Evolutionary conservation across 1,140 invertebrate species (phyloP), one percentile per base, ranked within the genome.

Genomic region (Drosophila simulans): DNA sequence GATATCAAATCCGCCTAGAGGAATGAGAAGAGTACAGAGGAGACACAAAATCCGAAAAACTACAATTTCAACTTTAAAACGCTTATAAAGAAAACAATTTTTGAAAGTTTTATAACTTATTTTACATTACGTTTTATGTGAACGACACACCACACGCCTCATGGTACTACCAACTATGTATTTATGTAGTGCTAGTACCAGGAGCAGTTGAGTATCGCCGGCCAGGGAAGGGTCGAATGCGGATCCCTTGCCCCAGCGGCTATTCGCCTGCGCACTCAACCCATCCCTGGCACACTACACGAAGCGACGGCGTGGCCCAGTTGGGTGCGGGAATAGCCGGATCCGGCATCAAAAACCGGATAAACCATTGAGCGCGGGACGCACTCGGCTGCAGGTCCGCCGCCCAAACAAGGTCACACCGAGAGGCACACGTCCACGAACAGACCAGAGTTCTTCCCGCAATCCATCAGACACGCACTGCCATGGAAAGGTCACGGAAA

Each of bases 21-120:
- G 55, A 54, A 66, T 62, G 40, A 59, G 43, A 46, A 56, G 20
- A 22, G 17, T 13, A 13, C 11, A 13, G 37, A 39, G 37, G 53
- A 77, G 54, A 51, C 43, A 46, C 57, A 64, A 51, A 68, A 55
- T 52, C 84, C 80, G 75, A 77, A 81, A 81, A 84, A 89, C 84
- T 89, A 89, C 84, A 89, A 89, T 89, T 88, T 89, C 84, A 89
- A 89, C 84, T 89, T 89, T 70, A 88, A 89, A 84, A 74, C 84
- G 84, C 84, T 89, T 89, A 89, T 79, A 83, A 88, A 82, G 69
- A 88, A 89, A 89, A 89, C 72, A 84, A 89, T 84, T 89, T 89
- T 84, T 80, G 60, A 89, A 80, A 77, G 64, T 73, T 89, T 84
- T 83, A 74, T 77, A 84, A 80, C 60, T 89, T 81, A 78, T 90